These are phyloP conservation scores for Drosophila cognata DNA, from an alignment of 2,888 invertebrate species.

Conservation along the genomic window DNA sequence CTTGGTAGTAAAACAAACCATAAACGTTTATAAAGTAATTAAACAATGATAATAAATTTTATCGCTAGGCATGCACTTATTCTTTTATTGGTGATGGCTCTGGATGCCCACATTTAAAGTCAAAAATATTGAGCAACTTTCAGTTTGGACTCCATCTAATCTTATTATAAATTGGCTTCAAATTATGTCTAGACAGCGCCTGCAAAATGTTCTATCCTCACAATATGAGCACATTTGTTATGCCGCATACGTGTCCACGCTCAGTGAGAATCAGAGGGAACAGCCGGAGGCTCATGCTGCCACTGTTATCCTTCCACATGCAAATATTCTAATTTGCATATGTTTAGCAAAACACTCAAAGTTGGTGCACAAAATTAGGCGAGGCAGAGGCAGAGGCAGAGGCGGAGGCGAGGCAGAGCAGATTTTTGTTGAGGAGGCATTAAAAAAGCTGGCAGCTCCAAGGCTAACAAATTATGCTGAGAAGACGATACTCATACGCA, in stretches of 20 bases:
- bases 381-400: background rate
- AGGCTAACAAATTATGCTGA: conserved; percentile 43
- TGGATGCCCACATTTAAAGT: conserved; percentile 27
- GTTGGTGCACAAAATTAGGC: conserved; percentile 29
- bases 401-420: background rate
- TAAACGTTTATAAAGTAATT: conserved; percentile 9
- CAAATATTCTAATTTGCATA: conserved; percentile 79
- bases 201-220: conserved; percentile 17
- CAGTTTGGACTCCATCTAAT: conserved; percentile 35
- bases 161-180: conserved; percentile 49
- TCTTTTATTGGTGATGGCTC: background rate
- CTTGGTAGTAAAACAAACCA: background rate
- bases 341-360: conserved; percentile 55
- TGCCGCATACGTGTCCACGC: conserved; percentile 47
- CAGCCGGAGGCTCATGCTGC: conserved; percentile 28
- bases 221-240: conserved; percentile 36
- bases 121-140: conserved; percentile 8
- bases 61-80: background rate
- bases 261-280: conserved; percentile 41
- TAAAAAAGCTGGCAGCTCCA: conserved; percentile 32
- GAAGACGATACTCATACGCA: conserved; percentile 47
- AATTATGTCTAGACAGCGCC: conserved; percentile 56
- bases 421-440: conserved; percentile 42
- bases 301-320: conserved; percentile 65
- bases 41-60: conserved; percentile 17